Base-by-base conservation (phyloP, 92 coral and sea anemone genomes). In the Palythoa heliodiscus region DNA sequence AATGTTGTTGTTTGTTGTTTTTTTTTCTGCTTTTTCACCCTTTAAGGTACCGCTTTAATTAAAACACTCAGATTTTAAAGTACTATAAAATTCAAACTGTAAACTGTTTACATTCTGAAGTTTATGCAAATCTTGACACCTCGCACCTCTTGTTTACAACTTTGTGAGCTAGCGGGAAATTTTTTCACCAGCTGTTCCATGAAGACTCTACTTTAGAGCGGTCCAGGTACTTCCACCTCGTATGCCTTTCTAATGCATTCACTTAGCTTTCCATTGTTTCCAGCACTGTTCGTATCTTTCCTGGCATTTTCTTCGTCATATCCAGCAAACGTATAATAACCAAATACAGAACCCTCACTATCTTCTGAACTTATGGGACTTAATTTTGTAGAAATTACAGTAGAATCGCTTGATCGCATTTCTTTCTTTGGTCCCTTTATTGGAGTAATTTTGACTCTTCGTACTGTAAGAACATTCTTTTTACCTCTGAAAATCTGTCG, bases 401-500 rank as follows among this genome's bases (percentile, higher is more conserved):
- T 66, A n/a, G 74, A 80, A 29, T 80, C 43, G 60, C 84, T 64
- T 43, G 40, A 13, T 2, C 15, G 84, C 15, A 55, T 66, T 67
- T 16, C 55, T 16, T 20, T 52, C 4, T 80, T 80, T 5, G 73
- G 17, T 24, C 40, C 75, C 20, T 80, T 50, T 15, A 40, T 55
- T 25, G 84, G 84, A 22, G 19, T 66, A 10, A 80, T 73, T 80
- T 48, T 80, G 24, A 80, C 29, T 48, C 75, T 25, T 50, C 75
- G 63, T 11, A 90, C 82, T 55, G 57, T 82, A 14, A 60, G 22
- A 60, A 47, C 71, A 7, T 70, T 52, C 38, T 53, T 83, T 63
- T 53, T 60, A 13, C 83, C 11, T 43, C 53, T 78, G 3, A 92
- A 88, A 52, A 93, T 66, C 35, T 86, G 86, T 39, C 83, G 60